Conservation (phyloP, 2,797 vertebrate genomes). For the Trichosurus vulpecula region DNA sequence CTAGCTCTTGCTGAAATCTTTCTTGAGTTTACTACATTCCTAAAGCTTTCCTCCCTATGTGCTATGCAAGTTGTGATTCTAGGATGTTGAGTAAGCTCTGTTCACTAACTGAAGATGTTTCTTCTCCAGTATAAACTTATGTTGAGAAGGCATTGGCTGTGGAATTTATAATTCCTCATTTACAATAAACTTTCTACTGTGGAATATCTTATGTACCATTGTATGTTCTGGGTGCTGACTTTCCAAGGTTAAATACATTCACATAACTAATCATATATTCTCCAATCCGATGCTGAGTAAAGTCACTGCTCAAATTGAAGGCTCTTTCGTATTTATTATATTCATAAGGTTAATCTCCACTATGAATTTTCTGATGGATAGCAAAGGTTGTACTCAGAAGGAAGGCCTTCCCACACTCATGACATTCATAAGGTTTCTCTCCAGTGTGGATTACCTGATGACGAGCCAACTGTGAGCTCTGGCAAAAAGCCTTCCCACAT, state of each 20-base stretch:
- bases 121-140: neutral
- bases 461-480: neutral
- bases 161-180: neutral
- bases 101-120: neutral
- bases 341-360: neutral
- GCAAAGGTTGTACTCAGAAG: neutral
- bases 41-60: neutral
- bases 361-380: neutral
- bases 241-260: neutral
- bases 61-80: neutral
- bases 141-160: neutral
- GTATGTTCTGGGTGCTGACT: neutral
- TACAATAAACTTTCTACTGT: neutral
- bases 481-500: slow-evolving; percentile 9
- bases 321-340: neutral
- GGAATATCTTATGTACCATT: neutral
- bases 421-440: slow-evolving; percentile 15
- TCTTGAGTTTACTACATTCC: neutral
- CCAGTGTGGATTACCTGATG: slow-evolving; percentile 4
- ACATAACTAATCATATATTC: neutral
- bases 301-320: neutral
- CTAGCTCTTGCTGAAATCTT: neutral
- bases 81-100: neutral
- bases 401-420: neutral
- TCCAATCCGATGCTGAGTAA: neutral